Percentiles rank a stretch among this genome's conserved stretches.
These are phyloP conservation scores for Micromussa lordhowensis DNA, from an alignment of 92 coral and sea anemone genomes.

Conservation along the genomic window DNA sequence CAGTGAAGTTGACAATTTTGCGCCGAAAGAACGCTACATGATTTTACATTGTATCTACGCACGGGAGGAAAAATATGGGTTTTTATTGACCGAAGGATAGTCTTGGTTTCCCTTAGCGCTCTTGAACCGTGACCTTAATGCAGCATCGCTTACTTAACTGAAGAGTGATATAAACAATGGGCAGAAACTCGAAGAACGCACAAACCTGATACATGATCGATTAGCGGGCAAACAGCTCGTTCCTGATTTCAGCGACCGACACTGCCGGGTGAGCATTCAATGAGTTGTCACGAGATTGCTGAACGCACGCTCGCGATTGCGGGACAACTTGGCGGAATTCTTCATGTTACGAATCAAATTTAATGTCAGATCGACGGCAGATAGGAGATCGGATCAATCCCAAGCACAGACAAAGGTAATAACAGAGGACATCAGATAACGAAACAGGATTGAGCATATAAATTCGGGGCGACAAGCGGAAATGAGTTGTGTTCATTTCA, in stretches of 20 bases:
- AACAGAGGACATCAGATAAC: slow-evolving; percentile 18
- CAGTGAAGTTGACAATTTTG: too few relatives aligned
- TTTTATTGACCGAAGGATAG: too few relatives aligned
- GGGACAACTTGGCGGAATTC: slow-evolving; percentile 1
- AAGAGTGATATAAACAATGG: slow-evolving; percentile 45
- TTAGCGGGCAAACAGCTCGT: slow-evolving; percentile 29
- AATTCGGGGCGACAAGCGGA: slow-evolving; percentile 19
- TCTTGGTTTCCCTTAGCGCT: background rate
- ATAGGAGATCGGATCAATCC: slow-evolving; percentile 23
- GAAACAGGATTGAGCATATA: slow-evolving; percentile 17
- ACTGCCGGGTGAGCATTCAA: background rate
- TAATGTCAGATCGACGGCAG: slow-evolving; percentile 53
- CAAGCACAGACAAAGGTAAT: slow-evolving; percentile 44
- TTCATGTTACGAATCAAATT: slow-evolving; percentile 53
- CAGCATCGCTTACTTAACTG: slow-evolving; percentile 9
- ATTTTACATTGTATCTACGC: background rate
- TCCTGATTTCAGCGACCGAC: slow-evolving; percentile 4
- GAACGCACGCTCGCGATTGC: background rate
- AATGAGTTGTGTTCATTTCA: slow-evolving; percentile 12
- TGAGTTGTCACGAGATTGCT: slow-evolving; percentile 31
- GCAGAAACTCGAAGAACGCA: slow-evolving; percentile 38
- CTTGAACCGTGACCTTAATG: slow-evolving; percentile 41
- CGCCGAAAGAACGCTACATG: too few relatives aligned
- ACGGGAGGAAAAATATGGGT: background rate
- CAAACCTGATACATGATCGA: slow-evolving; percentile 41